These are phyloP conservation scores for Neotoma lepida DNA, from an alignment of 2,113 vertebrate species.

Conservation along the genomic window DNA sequence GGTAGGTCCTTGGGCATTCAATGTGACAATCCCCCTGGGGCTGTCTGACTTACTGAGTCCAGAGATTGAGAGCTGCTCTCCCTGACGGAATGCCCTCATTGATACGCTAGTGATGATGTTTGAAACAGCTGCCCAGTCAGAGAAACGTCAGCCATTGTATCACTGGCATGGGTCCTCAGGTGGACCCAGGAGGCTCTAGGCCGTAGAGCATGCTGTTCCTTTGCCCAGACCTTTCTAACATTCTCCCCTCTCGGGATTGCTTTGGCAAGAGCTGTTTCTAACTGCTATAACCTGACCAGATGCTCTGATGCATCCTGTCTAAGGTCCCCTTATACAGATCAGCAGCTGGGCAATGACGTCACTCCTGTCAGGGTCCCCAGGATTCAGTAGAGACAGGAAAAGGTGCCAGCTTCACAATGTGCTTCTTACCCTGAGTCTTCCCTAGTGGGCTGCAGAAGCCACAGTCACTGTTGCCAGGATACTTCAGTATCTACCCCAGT, in stretches of 20 bases:
- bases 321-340: not conserved
- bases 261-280: not conserved
- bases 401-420: no score
- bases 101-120: not conserved
- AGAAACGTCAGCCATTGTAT: accelerated
- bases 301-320: accelerated
- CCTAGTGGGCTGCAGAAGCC: not conserved
- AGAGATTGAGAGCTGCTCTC: not conserved
- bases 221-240: not conserved
- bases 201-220: not conserved
- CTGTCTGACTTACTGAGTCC: not conserved
- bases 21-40: not conserved
- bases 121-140: not conserved
- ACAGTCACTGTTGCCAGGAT: not conserved
- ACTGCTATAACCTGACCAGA: no score
- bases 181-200: not conserved
- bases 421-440: not conserved
- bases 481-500: not conserved
- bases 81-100: not conserved
- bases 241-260: not conserved
- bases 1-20: not conserved
- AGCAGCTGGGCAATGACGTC: not conserved
- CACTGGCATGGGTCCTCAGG: not conserved
- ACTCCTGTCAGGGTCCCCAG: not conserved
- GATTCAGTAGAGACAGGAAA: not conserved